Evolutionary conservation across 2,888 invertebrate genomes (phyloP), one percentile per base, ranked within the genome.

Genomic region (Arenicola marina): DNA sequence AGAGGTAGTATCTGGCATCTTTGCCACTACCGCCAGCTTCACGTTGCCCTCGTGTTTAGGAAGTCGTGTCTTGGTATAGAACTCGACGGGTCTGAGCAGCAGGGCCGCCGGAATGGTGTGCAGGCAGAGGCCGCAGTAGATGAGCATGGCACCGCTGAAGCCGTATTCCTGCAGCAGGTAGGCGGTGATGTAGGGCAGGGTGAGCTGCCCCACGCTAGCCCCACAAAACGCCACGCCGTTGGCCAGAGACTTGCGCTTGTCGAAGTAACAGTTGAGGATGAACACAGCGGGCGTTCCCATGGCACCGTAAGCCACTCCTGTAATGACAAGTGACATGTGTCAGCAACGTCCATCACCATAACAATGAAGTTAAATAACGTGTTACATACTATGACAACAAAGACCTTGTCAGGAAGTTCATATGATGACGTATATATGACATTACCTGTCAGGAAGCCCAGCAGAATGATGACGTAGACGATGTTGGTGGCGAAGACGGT

Each of bases 401-500:
- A n/a, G n/a, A n/a, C n/a, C n/a, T n/a, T n/a, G n/a, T n/a, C n/a
- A n/a, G n/a, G n/a, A n/a, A n/a, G n/a, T n/a, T n/a, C n/a, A n/a
- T n/a, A n/a, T n/a, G n/a, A n/a, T n/a, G n/a, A n/a, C n/a, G n/a
- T n/a, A n/a, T n/a, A n/a, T n/a, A n/a, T n/a, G n/a, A n/a, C n/a
- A n/a, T n/a, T n/a, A 69, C 69, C 69, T n/a, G 58, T 65, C 24
- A 65, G 44, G 29, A 65, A 26, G 15, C 69, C 69, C 38, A 62
- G 69, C 4, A 51, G 43, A 2, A 67, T 24, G 43, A 67, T 71
- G 11, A 74, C 53, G 57, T 62, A 71, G 61, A 69, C 65, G 59
- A 75, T 68, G 44, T 59, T 62, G 2, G 33, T 33, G 4, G 74
- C 72, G 59, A 71, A 73, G 4, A 65, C 65, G n/a, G 71, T 70